phyloP scores from a whole-genome alignment of 1,140 invertebrate genomes.

The Melanaphis sacchari region DNA sequence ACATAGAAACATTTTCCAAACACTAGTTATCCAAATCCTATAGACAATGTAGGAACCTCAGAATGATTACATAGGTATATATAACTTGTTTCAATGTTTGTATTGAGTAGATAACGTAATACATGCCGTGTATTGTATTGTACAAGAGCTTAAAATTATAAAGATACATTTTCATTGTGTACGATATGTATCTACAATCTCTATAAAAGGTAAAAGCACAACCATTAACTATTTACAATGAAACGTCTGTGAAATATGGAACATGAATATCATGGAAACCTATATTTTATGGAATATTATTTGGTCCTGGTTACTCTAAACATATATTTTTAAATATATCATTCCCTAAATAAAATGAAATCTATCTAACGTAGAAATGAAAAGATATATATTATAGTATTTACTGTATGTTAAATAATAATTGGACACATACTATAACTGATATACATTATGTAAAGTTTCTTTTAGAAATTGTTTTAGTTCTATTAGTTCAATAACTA shows the following conservation, averaged over 20 bases:
- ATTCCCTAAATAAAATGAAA: too few relatives aligned
- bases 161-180: too few relatives aligned
- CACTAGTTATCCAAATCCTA: background rate
- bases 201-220: background rate
- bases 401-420: background rate
- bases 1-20: background rate
- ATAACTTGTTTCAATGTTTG: background rate
- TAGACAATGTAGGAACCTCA: background rate
- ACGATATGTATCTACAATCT: too few relatives aligned
- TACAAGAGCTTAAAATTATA: background rate
- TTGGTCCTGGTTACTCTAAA: too few relatives aligned
- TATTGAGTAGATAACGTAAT: background rate
- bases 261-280: too few relatives aligned
- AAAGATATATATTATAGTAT: too few relatives aligned
- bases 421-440: background rate
- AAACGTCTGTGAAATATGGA: too few relatives aligned
- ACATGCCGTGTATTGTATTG: background rate
- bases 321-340: too few relatives aligned
- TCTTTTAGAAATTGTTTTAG: background rate
- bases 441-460: background rate
- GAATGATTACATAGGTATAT: background rate
- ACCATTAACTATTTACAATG: background rate
- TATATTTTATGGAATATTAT: too few relatives aligned
- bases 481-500: too few relatives aligned
- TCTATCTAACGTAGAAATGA: too few relatives aligned